Evolutionary conservation across 2,113 vertebrate species (phyloP).

Genomic region (Bothrops jararaca): DNA sequence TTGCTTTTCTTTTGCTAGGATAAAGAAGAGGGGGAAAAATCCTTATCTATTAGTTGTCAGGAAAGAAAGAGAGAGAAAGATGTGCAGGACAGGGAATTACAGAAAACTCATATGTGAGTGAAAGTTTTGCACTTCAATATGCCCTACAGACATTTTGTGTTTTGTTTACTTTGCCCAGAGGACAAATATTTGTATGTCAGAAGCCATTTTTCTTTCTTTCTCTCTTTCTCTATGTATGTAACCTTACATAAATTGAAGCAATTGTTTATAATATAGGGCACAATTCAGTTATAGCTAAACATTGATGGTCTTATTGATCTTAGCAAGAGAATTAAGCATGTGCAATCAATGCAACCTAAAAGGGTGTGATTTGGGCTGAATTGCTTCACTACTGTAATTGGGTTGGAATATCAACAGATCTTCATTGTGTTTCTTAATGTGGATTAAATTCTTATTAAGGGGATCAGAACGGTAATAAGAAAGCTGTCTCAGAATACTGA

Average conservation of each 20-base stretch:
- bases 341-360: conserved; percentile 21
- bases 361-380: neutral
- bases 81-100: neutral
- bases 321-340: conserved; percentile 34
- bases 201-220: conserved; percentile 47
- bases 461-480: conserved; percentile 10
- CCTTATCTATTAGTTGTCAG: conserved; percentile 30
- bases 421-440: conserved; percentile 44
- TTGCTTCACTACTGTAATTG: neutral
- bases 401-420: neutral
- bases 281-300: neutral
- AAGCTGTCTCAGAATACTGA: neutral
- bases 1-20: conserved; percentile 45
- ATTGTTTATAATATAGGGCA: conserved; percentile 28
- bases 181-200: conserved; percentile 37
- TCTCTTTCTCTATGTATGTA: conserved; percentile 8
- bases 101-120: neutral
- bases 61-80: conserved; percentile 28
- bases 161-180: conserved; percentile 43
- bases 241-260: conserved; percentile 50
- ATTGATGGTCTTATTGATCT: conserved; percentile 1
- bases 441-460: conserved; percentile 50
- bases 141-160: conserved; percentile 27
- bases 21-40: conserved; percentile 6
- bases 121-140: conserved; percentile 21